Evolutionary conservation across 2,888 invertebrate species (phyloP).

Genomic region (Teleogryllus oceanicus): DNA sequence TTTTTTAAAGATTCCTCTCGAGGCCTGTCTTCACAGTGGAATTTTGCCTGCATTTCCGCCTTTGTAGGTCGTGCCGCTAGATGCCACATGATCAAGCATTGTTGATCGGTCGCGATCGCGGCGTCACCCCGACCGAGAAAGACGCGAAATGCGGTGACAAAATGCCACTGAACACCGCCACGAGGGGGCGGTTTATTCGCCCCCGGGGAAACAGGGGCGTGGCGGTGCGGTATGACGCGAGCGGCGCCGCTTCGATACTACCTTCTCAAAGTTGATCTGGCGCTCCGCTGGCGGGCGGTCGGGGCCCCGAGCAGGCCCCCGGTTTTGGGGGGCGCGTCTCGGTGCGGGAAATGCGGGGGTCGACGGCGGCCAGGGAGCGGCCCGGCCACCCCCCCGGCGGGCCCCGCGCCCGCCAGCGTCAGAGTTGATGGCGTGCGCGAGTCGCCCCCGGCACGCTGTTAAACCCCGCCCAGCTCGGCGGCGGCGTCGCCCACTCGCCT

Average conservation of each 20-base stretch:
- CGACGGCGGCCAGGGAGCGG: constrained; percentile 47
- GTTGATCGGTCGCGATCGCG: too few species aligned
- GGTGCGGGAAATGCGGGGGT: constrained; percentile 69
- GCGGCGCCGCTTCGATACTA: constrained; percentile 48
- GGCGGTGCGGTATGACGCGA: too few species aligned
- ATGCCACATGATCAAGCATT: too few species aligned
- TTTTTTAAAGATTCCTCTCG: too few species aligned
- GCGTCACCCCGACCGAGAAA: too few species aligned
- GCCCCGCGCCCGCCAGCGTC: constrained; percentile 63
- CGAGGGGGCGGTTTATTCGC: too few species aligned
- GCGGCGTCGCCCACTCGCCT: constrained; percentile 68
- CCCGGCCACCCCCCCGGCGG: constrained; percentile 42
- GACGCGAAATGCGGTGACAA: too few species aligned
- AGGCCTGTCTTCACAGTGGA: too few species aligned
- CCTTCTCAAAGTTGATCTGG: constrained; percentile 95
- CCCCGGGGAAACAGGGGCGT: too few species aligned
- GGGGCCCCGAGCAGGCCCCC: constrained; percentile 92
- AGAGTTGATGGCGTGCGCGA: constrained; percentile 72
- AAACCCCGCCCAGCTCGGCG: constrained; percentile 58
- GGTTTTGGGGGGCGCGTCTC: constrained; percentile 90
- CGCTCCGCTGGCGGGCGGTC: constrained; percentile 92
- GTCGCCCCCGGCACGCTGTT: constrained; percentile 48
- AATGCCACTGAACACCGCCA: too few species aligned
- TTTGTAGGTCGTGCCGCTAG: too few species aligned
- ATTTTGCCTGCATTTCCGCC: too few species aligned